Evolutionary conservation across 2,113 vertebrate species (phyloP).

Genomic region (Boleophthalmus pectinirostris): DNA sequence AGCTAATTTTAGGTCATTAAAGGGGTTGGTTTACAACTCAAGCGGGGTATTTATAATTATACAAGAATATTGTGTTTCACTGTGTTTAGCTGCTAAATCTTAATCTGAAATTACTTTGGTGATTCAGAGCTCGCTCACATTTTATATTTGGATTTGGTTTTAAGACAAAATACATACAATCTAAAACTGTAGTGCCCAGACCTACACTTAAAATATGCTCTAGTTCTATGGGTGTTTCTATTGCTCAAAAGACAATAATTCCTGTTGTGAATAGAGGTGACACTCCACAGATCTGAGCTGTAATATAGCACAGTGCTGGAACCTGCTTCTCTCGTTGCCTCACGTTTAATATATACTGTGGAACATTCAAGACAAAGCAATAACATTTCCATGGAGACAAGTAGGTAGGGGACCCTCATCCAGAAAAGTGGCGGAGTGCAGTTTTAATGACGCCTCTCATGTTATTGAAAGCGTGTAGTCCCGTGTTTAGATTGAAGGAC

Average conservation of each 20-base stretch:
- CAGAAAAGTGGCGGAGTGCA: background rate
- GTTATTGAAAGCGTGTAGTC: conserved; percentile 47
- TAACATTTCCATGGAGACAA: no score
- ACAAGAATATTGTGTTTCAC: conserved; percentile 16
- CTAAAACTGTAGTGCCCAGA: background rate
- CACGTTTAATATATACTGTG: no score
- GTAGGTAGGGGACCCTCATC: no score
- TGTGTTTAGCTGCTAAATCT: conserved; percentile 20
- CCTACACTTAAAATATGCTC: background rate
- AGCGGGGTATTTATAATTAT: conserved; percentile 5
- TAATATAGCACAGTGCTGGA: no score
- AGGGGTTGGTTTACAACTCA: conserved; percentile 26
- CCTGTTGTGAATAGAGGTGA: no score
- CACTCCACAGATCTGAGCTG: no score
- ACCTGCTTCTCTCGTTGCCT: no score
- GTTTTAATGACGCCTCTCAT: conserved; percentile 1
- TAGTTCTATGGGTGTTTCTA: background rate
- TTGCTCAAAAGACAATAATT: no score
- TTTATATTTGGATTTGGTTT: background rate
- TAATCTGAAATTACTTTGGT: conserved; percentile 14
- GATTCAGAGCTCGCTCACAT: conserved; percentile 1
- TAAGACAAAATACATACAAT: no score
- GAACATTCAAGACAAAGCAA: no score
- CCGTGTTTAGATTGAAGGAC: conserved; percentile 51
- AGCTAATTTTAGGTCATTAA: conserved; percentile 33